Evolutionary conservation across 2,113 vertebrate genomes (phyloP).

Genomic region (Irena cyanogastra): DNA sequence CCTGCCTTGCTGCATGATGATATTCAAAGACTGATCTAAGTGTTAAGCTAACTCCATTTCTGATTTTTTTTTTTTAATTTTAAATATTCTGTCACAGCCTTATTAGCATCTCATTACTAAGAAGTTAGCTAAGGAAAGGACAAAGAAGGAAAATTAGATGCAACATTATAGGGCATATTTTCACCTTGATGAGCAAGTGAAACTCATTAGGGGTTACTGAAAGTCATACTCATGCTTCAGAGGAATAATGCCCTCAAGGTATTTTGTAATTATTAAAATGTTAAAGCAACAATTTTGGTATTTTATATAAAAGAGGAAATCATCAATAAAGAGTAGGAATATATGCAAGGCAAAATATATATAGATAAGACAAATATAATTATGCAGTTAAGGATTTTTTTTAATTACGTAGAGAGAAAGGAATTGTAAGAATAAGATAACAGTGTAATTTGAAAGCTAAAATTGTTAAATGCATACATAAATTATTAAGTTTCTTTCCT

Average conservation of each 20-base stretch:
- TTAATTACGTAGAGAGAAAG: not conserved
- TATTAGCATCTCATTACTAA: slow-evolving; percentile 49
- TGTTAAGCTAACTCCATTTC: not conserved
- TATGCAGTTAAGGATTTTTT: not conserved
- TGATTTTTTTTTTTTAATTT: not conserved
- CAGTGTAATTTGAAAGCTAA: not conserved
- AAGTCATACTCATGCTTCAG: not conserved
- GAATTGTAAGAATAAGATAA: not conserved
- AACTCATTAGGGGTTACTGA: slow-evolving; percentile 35
- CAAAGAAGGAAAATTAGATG: slow-evolving; percentile 54
- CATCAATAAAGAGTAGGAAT: not conserved
- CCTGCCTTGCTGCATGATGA: not conserved
- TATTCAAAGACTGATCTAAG: not conserved
- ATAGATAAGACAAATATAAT: not conserved
- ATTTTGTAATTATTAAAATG: slow-evolving; percentile 17
- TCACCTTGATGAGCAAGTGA: slow-evolving; percentile 44
- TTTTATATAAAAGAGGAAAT: not conserved
- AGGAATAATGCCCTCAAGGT: not conserved
- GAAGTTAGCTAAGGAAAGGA: slow-evolving; percentile 28
- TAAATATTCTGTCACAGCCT: not conserved
- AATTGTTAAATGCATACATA: not conserved
- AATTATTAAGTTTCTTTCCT: not conserved
- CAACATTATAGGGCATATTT: not conserved
- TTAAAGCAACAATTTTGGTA: not conserved
- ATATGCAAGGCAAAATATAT: not conserved